Evolutionary conservation across 2,113 vertebrate species (phyloP), one percentile per base, ranked within the genome.

Genomic region (Rostratula benghalensis): DNA sequence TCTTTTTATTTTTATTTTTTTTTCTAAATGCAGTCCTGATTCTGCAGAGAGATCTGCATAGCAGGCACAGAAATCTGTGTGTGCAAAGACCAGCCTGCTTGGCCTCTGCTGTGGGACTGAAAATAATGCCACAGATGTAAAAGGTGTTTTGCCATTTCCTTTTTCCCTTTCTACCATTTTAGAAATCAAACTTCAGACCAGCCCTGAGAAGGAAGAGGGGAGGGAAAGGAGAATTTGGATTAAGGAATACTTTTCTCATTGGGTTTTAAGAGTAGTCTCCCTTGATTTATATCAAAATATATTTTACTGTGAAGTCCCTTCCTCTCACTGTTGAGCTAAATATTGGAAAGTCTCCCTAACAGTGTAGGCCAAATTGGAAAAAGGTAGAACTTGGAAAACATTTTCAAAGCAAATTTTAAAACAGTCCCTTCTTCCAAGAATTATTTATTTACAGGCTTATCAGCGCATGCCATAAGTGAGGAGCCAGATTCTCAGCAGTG

Each of bases 131-230:
- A 68, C 80, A 95, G 83, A 89, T 97, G 89, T 91, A 83, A 96
- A 89, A 76, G 31, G 39, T 39, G 37, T 77, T 94, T 79, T 95
- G 84, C 73, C 39, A 18, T 75, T 89, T 91, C 77, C 45, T 71
- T 89, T 75, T 70, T 31, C 59, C 54, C 21, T 70, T 89, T 85
- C 83, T 85, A 64, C 59, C 41, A 57, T 51, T 91, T 93, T 37
- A 85, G 89, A 91, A 95, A 89, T 69, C 56, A 91, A 92, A 89
- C 77, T 95, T 96, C 74, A 93, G 43, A 84, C 60, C 84, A 82
- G 43, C 45, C 63, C 74, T 57, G 65, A 87, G 81, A 95, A 83
- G 19, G 41, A 45, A 65, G 50, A 60, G 27, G 33, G 53, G 65
- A 82, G 57, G 50, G 59, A 87, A 92, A 84, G 39, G 33, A 60